A percentile compares a stretch with the other conserved stretches of the same genome.
Conservation (phyloP, 2,888 invertebrate genomes). For the Drosophila atripex region DNA sequence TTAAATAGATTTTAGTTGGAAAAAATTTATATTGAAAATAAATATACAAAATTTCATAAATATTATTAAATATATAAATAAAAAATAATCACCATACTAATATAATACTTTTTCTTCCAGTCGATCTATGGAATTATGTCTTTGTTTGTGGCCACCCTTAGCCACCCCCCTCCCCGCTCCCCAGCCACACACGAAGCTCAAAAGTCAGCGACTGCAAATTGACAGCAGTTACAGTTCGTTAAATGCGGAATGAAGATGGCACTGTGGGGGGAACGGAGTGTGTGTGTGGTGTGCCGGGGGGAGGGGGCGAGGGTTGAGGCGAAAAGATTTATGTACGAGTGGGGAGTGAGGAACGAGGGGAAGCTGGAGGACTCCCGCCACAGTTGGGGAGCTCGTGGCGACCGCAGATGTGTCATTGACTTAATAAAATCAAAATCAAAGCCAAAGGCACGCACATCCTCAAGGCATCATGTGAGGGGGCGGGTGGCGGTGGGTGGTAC, state of each 20-base stretch:
- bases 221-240: slow-evolving; percentile 81
- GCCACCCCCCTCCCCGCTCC: neutral
- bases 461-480: slow-evolving; percentile 25
- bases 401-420: slow-evolving; percentile 80
- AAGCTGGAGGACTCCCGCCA: neutral
- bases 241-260: slow-evolving; percentile 61
- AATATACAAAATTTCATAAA: neutral
- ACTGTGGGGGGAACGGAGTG: neutral
- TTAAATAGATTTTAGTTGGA: too few species aligned
- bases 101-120: slow-evolving; percentile 1
- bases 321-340: slow-evolving; percentile 6
- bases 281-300: neutral
- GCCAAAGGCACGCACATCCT: slow-evolving; percentile 72
- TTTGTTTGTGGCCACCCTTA: slow-evolving; percentile 41
- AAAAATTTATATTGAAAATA: neutral
- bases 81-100: too few species aligned
- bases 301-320: neutral
- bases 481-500: neutral
- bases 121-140: slow-evolving; percentile 61
- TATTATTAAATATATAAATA: neutral
- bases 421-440: slow-evolving; percentile 80
- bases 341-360: neutral
- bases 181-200: slow-evolving; percentile 55
- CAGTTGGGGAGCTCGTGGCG: slow-evolving; percentile 33
- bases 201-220: slow-evolving; percentile 80